Evolutionary conservation across 2,888 invertebrate species (phyloP).

Genomic region (Noctua janthina): DNA sequence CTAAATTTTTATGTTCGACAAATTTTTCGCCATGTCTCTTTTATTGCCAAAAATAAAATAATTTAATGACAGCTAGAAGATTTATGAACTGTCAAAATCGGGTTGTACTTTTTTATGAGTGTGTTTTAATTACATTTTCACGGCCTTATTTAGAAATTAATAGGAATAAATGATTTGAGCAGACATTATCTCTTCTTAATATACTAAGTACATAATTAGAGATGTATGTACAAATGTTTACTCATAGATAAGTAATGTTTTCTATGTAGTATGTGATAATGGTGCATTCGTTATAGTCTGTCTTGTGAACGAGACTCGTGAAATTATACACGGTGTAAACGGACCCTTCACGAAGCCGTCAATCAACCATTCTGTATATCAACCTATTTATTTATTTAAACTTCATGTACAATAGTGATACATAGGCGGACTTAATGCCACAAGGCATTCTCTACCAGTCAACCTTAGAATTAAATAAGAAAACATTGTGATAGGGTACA

Average conservation of each 20-base stretch:
- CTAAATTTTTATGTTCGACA: not conserved
- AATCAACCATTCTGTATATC: not conserved
- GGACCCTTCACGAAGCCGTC: not conserved
- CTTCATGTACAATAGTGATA: too few relatives aligned
- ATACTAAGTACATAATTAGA: slow-evolving; percentile 4
- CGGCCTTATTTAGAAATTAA: not conserved
- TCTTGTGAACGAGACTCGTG: not conserved
- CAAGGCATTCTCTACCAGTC: too few relatives aligned
- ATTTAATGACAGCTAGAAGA: slow-evolving; percentile 8
- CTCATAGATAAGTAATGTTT: slow-evolving; percentile 29
- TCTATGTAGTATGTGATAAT: slow-evolving; percentile 1
- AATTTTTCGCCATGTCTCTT: not conserved
- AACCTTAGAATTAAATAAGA: too few relatives aligned
- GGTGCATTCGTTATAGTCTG: not conserved
- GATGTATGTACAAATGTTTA: slow-evolving; percentile 8
- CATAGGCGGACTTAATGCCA: too few relatives aligned
- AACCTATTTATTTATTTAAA: not conserved
- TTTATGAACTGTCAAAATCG: slow-evolving; percentile 17
- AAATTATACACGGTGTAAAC: not conserved
- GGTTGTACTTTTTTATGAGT: not conserved
- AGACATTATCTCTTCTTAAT: not conserved
- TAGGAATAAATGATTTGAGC: not conserved
- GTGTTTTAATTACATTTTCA: not conserved
- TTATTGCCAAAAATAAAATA: slow-evolving; percentile 6
- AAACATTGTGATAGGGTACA: too few relatives aligned